phyloP scores from a whole-genome alignment of 2,888 invertebrate species.

The Sturmia bella region DNA sequence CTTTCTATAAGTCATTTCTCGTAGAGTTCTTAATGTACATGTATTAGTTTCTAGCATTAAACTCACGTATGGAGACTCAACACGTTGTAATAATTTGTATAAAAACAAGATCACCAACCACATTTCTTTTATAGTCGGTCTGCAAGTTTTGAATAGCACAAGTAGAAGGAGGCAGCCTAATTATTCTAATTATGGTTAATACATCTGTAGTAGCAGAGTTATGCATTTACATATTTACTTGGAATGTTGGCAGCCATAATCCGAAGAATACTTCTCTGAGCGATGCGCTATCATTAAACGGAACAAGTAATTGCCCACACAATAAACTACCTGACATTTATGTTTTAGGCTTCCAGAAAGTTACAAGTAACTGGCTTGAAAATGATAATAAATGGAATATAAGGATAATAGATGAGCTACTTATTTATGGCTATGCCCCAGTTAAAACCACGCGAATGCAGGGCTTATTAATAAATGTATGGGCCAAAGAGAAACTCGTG shows the following conservation, averaged over 20 bases:
- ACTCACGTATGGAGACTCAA: too few species aligned
- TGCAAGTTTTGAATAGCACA: conserved; percentile 7
- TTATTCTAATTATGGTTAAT: conserved; percentile 44
- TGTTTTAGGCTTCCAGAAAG: conserved; percentile 94
- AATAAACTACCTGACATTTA: conserved; percentile 90
- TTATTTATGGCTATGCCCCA: conserved; percentile 87
- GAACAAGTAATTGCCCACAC: conserved; percentile 83
- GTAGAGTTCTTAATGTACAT: too few species aligned
- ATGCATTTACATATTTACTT: conserved; percentile 90
- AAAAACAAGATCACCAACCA: conserved; percentile 4
- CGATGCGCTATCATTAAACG: conserved; percentile 86
- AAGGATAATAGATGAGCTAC: conserved; percentile 86
- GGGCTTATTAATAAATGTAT: conserved; percentile 91
- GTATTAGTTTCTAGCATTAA: too few species aligned
- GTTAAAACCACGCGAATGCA: conserved; percentile 91
- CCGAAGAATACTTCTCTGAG: conserved; percentile 87
- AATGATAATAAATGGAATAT: conserved; percentile 94
- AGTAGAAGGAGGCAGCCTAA: neutral
- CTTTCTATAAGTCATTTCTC: too few species aligned
- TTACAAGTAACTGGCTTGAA: conserved; percentile 92
- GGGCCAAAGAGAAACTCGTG: conserved; percentile 89
- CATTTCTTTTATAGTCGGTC: conserved; percentile 44
- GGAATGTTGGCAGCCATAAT: conserved; percentile 93
- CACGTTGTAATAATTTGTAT: too few species aligned
- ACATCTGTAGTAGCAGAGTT: conserved; percentile 75